phyloP scores from a whole-genome alignment of 2,888 invertebrate species.

The Slavum lentiscoides region DNA sequence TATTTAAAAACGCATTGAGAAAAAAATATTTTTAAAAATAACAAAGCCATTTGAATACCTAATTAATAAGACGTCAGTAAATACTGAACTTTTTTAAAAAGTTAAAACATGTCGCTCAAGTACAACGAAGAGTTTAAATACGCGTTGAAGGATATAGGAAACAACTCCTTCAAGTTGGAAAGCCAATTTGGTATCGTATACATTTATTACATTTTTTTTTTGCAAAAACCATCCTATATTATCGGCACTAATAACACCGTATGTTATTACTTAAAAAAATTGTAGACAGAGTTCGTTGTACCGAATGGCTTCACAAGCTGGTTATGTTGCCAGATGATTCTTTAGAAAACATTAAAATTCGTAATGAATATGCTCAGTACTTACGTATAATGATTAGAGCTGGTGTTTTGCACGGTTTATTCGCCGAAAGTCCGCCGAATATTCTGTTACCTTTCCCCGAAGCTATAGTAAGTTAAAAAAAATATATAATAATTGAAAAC shows the following conservation, averaged over 20 bases:
- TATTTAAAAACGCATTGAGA: too few species aligned
- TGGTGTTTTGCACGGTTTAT: conserved; percentile 62
- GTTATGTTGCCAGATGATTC: conserved; percentile 61
- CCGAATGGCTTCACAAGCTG: conserved; percentile 64
- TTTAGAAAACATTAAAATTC: conserved; percentile 61
- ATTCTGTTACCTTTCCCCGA: conserved; percentile 62
- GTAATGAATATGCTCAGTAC: conserved; percentile 64
- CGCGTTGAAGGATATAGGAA: conserved; percentile 58
- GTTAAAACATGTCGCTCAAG: conserved; percentile 56
- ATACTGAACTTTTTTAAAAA: background rate
- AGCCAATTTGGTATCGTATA: conserved; percentile 27
- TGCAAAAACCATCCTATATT: background rate
- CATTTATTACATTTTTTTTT: background rate
- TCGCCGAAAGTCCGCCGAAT: conserved; percentile 62
- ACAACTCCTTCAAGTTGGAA: conserved; percentile 39
- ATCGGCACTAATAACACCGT: background rate
- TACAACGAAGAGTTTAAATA: conserved; percentile 58
- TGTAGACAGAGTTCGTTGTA: conserved; percentile 63
- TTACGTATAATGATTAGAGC: conserved; percentile 63
- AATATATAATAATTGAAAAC: background rate
- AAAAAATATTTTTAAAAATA: too few species aligned
- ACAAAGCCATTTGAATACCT: background rate
- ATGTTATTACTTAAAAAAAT: too few species aligned
- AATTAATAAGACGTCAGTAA: background rate
- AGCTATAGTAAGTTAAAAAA: conserved; percentile 60